Base-by-base conservation (phyloP, 1,140 invertebrate genomes). In the Euwallacea fornicatus region DNA sequence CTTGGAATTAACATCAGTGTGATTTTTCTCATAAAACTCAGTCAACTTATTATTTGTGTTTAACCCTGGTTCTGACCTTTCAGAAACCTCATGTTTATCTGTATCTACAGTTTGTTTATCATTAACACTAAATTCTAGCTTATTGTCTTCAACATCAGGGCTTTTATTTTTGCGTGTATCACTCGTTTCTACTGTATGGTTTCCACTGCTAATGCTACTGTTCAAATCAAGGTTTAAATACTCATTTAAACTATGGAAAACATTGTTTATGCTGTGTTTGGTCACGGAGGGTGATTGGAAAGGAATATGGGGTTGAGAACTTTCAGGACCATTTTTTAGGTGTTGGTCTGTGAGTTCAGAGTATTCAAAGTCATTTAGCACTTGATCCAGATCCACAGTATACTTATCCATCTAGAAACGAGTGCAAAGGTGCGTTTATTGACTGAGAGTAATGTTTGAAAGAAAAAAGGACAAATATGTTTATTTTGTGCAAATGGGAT, bases 311-410 rank as follows among this genome's bases (percentile, higher is more conserved):
- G 47, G 16, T 43, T 72, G 61, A 46, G 60, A 21, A 42, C 63
- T 69, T 67, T 56, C 53, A 11, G 69, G 16, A 60, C 58, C 54
- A 71, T 66, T 71, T 46, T 63, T 61, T 43, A 69, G 33, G 9
- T 71, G 67, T 47, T 69, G 68, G 44, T 71, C 74, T 59, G 66
- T 76, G 63, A 50, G 63, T 86, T 91, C 88, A 80, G 88, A 88
- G 78, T 90, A 87, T 83, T 95, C 93, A 83, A 95, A 92, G 78
- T 94, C 92, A 82, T 95, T 92, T 60, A 95, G 84, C 75, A 94
- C 91, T 85, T 93, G 92, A 82, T 95, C 92, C 75, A 95, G 86
- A 85, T 95, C 93, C 69, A 95, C 88, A 8, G 80, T 79, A 67
- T 79, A 82, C 74, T 82, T 82, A 72, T 82, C 81, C 81, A 82